Evolutionary conservation across 2,888 invertebrate species (phyloP).

Genomic region (Caradrina clavipalpis): DNA sequence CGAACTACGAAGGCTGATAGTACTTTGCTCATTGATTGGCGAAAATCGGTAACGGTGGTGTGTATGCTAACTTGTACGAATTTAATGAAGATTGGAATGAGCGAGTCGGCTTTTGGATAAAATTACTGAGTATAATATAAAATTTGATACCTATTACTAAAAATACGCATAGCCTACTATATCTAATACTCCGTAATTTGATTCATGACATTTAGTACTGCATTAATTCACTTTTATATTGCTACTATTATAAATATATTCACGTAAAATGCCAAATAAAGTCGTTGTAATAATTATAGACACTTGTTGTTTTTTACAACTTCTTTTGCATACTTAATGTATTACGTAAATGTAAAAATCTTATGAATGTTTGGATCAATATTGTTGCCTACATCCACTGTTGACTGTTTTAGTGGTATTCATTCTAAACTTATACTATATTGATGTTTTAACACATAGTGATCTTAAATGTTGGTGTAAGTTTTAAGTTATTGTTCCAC

Average conservation of each 20-base stretch:
- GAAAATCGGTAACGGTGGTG: constrained; percentile 21
- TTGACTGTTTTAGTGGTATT: constrained; percentile 59
- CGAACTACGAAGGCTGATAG: constrained; percentile 74
- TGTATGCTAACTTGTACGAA: constrained; percentile 55
- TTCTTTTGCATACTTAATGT: constrained; percentile 58
- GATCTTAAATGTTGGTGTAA: constrained; percentile 24
- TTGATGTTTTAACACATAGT: constrained; percentile 40
- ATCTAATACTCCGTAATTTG: constrained; percentile 47
- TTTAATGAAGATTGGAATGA: constrained; percentile 42
- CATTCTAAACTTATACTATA: constrained; percentile 49
- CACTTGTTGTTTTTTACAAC: constrained; percentile 54
- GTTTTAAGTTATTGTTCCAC: constrained; percentile 27
- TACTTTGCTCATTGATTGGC: constrained; percentile 72
- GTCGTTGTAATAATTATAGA: constrained; percentile 48
- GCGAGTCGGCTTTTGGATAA: constrained; percentile 14
- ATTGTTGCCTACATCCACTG: constrained; percentile 62
- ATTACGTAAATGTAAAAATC: constrained; percentile 53
- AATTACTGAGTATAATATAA: constrained; percentile 44
- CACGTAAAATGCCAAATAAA: constrained; percentile 62
- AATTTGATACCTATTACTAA: constrained; percentile 16
- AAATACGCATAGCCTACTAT: constrained; percentile 4
- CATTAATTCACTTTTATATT: constrained; percentile 58
- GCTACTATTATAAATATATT: constrained; percentile 56
- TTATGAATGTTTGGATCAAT: constrained; percentile 68
- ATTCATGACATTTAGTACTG: constrained; percentile 28